Conservation (phyloP, 2,888 invertebrate species). For the Epistrophella euchroma region DNA sequence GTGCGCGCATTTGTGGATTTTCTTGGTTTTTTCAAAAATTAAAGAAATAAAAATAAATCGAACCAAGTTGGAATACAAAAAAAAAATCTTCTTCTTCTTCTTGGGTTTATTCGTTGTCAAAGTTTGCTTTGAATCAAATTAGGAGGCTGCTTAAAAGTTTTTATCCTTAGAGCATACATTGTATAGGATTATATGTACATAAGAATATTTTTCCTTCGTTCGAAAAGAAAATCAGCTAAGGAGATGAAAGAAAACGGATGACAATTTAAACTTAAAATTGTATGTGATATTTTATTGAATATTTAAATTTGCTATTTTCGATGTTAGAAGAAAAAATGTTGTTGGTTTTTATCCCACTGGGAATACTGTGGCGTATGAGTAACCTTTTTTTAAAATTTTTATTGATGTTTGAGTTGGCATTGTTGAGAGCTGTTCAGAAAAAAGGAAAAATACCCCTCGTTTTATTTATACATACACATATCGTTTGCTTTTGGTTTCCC, state of each 20-base stretch:
- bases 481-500: too few relatives aligned
- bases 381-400: background rate
- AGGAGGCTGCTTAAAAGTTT: constrained; percentile 66
- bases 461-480: too few relatives aligned
- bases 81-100: background rate
- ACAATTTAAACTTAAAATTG: constrained; percentile 34
- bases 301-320: constrained; percentile 15
- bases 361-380: constrained; percentile 12
- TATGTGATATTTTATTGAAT: constrained; percentile 20
- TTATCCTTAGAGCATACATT: constrained; percentile 29
- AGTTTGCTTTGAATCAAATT: constrained; percentile 73
- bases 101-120: constrained; percentile 52
- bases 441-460: background rate
- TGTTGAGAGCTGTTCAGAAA: background rate
- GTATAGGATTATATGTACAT: background rate
- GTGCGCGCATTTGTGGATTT: constrained; percentile 65
- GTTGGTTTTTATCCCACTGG: background rate
- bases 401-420: background rate
- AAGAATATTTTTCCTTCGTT: background rate
- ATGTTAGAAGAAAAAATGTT: background rate
- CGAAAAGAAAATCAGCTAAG: constrained; percentile 9
- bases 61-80: constrained; percentile 19
- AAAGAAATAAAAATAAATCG: constrained; percentile 26
- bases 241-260: constrained; percentile 20
- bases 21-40: constrained; percentile 29